Base-by-base conservation (phyloP, 35 echinoderm and acorn worm species). In the Antedon bifida region DNA sequence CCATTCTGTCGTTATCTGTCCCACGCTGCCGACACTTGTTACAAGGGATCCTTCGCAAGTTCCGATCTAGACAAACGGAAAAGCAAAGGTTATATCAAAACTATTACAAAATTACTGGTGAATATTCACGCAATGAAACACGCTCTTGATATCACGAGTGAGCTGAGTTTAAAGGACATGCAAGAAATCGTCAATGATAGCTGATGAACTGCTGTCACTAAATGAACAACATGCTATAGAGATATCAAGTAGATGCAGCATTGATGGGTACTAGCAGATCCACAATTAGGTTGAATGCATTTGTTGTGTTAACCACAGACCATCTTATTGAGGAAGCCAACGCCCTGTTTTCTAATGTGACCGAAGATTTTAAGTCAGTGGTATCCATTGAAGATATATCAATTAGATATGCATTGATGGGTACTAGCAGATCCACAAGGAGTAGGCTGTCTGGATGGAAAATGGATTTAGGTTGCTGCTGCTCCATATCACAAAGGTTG, bases 61-160 rank as follows among this genome's bases (percentile, higher is more conserved):
- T 46, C 77, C 12, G 91, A 99, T 16, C 16, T 80, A 0, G 91
- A 99, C 0, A 92, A 81, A 46, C 92, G 85, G 38, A 85, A 74
- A 36, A 80, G 80, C 38, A 82, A 84, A 46, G 34, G 44, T 7
- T 45, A 82, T 17, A 86, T 93, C 14, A 99, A 99, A 82, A 36
- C 81, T 0, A 83, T 99, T 13, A 90, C 85, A 75, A 99, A 99
- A 64, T 51, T 93, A 35, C 36, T 99, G 46, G 95, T 99, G 36
- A 92, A 85, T 29, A 90, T 99, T 0, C 91, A 89, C 86, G 95
- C 95, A 75, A 99, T 99, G 91, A 91, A 99, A 75, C 95, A 99
- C 36, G 95, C 95, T 30, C 51, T 99, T 23, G 81, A 46, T 31
- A 79, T 99, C 8, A 89, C 95, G 29, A 82, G 89, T 30, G 95